Evolutionary conservation across 1,140 invertebrate genomes (phyloP), one percentile per base, ranked within the genome.

Genomic region (Ceratina australensis): DNA sequence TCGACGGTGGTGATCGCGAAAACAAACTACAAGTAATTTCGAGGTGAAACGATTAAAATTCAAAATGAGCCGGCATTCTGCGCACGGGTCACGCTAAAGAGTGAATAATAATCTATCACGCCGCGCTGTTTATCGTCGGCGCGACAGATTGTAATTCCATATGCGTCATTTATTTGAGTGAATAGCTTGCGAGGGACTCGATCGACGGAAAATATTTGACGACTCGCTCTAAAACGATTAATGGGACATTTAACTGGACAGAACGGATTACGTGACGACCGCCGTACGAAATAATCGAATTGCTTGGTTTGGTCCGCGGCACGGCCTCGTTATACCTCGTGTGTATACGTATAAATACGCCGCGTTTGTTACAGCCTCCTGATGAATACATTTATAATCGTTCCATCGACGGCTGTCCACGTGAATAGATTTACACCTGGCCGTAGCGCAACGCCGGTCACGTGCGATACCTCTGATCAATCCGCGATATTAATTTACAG

Each of bases 201-300:
- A 72, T 72, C 52, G 73, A 60, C 59, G 54, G 77, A 79, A 85
- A 85, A 84, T 85, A 81, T 85, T 85, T 85, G 78, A 84, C 82
- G 82, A 78, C 42, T 79, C 66, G 73, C 71, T 72, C 79, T 83
- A 81, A 83, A 76, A 65, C 74, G 74, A 84, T 84, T 84, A 85
- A 81, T 78, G 79, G 74, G 82, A 79, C 80, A 84, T 85, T 84
- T 81, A 84, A 85, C 79, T 69, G 82, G 68, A 50, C 66, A 77
- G 81, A 85, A 85, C 78, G 78, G 79, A 85, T 85, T 84, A 85
- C 83, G 66, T 56, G 74, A 64, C 74, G 72, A 76, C 71, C 75
- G 79, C 49, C 64, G 81, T 85, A 81, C 82, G 71, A 79, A 84
- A 84, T 84, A 85, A 85, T 84, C 79, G 72, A 81, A 85, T 84